Conservation (phyloP, 2,888 invertebrate species). For the Chaitophorus viminalis region DNA sequence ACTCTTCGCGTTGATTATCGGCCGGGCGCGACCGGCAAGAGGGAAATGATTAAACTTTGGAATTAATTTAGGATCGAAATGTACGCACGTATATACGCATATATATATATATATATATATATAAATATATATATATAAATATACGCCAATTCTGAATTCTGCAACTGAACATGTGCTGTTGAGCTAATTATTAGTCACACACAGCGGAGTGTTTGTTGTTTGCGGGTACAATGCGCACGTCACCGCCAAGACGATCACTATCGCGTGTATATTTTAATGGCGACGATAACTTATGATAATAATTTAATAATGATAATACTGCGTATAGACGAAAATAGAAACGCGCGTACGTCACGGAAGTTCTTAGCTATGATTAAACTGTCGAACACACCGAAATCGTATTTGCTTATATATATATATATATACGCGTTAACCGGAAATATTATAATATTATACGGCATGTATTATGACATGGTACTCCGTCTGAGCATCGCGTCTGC, state of each 20-base stretch:
- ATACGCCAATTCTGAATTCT: not conserved
- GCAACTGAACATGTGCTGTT: constrained; percentile 18
- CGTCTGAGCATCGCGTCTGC: too few relatives aligned
- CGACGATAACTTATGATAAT: not conserved
- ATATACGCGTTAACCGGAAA: too few relatives aligned
- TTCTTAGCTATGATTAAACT: not conserved
- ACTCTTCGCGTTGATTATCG: not conserved
- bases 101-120: not conserved
- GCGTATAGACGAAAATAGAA: not conserved
- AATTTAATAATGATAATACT: constrained; percentile 13
- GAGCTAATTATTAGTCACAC: constrained; percentile 13
- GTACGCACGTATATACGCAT: not conserved
- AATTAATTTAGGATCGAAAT: constrained; percentile 45
- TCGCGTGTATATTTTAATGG: too few relatives aligned
- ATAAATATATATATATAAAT: too few relatives aligned
- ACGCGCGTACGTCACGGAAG: not conserved
- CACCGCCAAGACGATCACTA: constrained; percentile 22
- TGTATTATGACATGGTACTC: too few relatives aligned
- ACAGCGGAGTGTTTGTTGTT: not conserved
- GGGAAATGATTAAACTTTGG: constrained; percentile 44
- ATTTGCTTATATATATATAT: too few relatives aligned
- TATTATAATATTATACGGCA: too few relatives aligned
- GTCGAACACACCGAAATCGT: not conserved
- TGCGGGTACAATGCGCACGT: not conserved
- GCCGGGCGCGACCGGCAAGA: not conserved